Evolutionary conservation across 2,888 invertebrate species (phyloP).

Genomic region (Mimas tiliae): DNA sequence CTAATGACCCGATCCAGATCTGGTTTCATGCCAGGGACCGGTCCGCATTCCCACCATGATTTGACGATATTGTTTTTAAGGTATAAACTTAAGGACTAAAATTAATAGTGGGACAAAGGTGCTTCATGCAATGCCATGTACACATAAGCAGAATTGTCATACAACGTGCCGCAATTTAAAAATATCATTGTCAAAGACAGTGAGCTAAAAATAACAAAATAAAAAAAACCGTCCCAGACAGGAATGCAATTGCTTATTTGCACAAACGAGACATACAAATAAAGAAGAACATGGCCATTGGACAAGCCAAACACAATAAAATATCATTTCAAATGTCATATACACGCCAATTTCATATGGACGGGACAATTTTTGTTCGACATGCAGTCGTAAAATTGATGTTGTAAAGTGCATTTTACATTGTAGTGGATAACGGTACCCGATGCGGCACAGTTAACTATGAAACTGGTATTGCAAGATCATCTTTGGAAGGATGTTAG

Average conservation of each 20-base stretch:
- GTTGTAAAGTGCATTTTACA: slow-evolving; percentile 41
- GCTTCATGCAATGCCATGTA: too few species aligned
- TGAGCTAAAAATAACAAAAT: background rate
- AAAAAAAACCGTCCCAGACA: background rate
- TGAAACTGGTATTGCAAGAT: slow-evolving; percentile 46
- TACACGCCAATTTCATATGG: slow-evolving; percentile 40
- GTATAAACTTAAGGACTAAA: too few species aligned
- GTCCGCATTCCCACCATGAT: too few species aligned
- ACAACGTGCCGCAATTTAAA: too few species aligned
- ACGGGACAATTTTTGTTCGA: slow-evolving; percentile 30
- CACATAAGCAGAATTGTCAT: too few species aligned
- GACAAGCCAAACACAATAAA: slow-evolving; percentile 17
- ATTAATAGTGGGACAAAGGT: too few species aligned
- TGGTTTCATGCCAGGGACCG: too few species aligned
- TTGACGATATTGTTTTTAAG: too few species aligned
- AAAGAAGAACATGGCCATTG: slow-evolving; percentile 6
- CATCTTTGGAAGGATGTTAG: slow-evolving; percentile 31
- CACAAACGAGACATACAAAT: slow-evolving; percentile 16
- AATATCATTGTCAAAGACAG: background rate
- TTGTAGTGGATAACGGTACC: slow-evolving; percentile 42
- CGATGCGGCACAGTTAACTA: slow-evolving; percentile 47
- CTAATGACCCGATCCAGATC: too few species aligned
- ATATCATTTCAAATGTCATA: slow-evolving; percentile 16
- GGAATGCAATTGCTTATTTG: slow-evolving; percentile 16
- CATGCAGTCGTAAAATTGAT: background rate